Conservation (phyloP, 2,797 vertebrate genomes). For the Poecile montanus region DNA sequence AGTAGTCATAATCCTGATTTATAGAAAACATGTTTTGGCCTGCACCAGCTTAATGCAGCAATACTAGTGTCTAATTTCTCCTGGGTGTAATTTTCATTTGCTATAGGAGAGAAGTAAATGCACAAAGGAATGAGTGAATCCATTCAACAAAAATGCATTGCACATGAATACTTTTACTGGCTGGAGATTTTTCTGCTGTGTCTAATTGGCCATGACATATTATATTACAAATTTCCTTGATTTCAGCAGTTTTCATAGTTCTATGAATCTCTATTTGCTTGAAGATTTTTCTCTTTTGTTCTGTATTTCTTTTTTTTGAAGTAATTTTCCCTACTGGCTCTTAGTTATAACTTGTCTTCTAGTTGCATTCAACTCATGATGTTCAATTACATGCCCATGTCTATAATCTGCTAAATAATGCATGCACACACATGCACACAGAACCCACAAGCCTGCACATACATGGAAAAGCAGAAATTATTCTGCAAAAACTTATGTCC, state of each 20-base stretch:
- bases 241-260: conserved; percentile 16
- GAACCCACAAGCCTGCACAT: not conserved
- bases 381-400: not conserved
- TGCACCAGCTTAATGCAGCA: not conserved
- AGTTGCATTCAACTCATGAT: not conserved
- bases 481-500: not conserved
- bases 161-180: not conserved
- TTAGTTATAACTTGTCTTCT: not conserved
- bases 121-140: not conserved
- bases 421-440: not conserved
- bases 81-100: not conserved
- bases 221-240: not conserved
- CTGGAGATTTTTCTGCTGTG: not conserved
- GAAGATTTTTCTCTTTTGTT: not conserved
- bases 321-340: not conserved
- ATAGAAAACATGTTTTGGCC: not conserved
- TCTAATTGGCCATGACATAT: not conserved
- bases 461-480: not conserved
- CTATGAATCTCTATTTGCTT: not conserved
- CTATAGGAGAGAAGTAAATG: not conserved
- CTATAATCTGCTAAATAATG: not conserved
- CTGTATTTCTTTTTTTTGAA: not conserved
- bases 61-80: not conserved
- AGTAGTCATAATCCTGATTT: not conserved
- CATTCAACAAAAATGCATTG: not conserved